These are phyloP conservation scores for Oreochromis spilurus DNA, from an alignment of 2,113 vertebrate genomes.

Conservation along the genomic window DNA sequence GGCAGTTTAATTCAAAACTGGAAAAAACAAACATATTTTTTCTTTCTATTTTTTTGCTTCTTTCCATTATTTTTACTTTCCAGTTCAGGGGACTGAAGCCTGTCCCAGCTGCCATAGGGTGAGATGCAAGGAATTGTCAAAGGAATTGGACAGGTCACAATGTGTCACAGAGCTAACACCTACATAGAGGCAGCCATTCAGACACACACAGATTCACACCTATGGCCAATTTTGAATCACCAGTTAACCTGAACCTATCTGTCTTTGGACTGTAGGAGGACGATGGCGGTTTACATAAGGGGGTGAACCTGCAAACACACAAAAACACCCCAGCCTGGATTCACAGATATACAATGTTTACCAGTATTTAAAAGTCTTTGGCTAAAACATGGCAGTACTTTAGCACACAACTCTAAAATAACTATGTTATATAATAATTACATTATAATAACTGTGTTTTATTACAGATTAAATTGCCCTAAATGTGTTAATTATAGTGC, in stretches of 20 bases:
- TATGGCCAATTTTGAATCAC: not conserved
- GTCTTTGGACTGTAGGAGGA: not conserved
- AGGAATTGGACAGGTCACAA: not conserved
- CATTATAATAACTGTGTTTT: not conserved
- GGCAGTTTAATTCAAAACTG: not conserved
- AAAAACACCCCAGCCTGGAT: not conserved
- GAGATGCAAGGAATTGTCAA: not conserved
- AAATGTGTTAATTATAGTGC: not conserved
- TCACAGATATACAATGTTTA: not conserved
- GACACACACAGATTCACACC: not conserved
- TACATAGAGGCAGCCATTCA: not conserved
- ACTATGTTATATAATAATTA: not conserved
- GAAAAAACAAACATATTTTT: not conserved
- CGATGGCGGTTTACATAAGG: not conserved
- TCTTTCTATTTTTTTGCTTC: not conserved
- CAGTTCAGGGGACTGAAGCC: not conserved
- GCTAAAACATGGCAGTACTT: not conserved
- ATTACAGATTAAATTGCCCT: not conserved
- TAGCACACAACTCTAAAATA: not conserved
- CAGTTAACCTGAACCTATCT: not conserved
- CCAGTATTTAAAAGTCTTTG: not conserved
- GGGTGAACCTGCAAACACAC: not conserved
- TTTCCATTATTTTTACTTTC: not conserved
- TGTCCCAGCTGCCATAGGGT: not conserved
- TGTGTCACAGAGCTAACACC: not conserved